Evolutionary conservation across 2,797 vertebrate genomes (phyloP), one percentile per base, ranked within the genome.

Genomic region (Lycodopsis pacificus): DNA sequence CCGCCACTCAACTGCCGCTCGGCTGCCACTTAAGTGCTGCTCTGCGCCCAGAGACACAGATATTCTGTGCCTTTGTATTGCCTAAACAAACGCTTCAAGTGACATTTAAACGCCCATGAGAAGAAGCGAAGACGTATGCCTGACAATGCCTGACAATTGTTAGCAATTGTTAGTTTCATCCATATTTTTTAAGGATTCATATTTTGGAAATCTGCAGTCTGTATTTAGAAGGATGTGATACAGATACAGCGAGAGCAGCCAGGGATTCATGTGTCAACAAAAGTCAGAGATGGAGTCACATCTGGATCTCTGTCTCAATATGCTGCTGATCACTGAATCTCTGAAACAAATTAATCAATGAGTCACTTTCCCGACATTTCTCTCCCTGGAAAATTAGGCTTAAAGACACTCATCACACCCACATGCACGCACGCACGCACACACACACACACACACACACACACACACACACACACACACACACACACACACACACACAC

Each of bases 231-330:
- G 9, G 17, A 71, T 38, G 32, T 56, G 14, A 22, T 49, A 44
- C 48, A 72, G 22, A 20, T 54, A 44, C 42, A 68, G n/a, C 10
- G 7, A 22, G n/a, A 27, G 14, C 30, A 57, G 44, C 25, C 49
- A 34, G 44, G 70, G 54, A 70, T 69, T 70, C 48, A 79, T 22
- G 30, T 48, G 58, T 36, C 48, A 20, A 36, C 22, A 61, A 4
- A 54, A 11, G 34, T 42, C 73, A 66, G 30, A 65, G 44, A 64
- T 57, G 51, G 38, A 69, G 64, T 73, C 80, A 82, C 88, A 84
- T 88, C 84, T 85, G 83, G 76, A 79, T 36, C 63, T 76, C 49
- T 73, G 30, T 66, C 44, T 73, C 22, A 68, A 83, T 71, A 62
- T 49, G 58, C 57, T 64, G 68, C 71, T 59, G 61, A 79, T 77